A percentile compares a stretch with the other conserved stretches of the same genome.
These are phyloP conservation scores for Corythoichthys intestinalis DNA, from an alignment of 2,113 vertebrate species.

Conservation along the genomic window DNA sequence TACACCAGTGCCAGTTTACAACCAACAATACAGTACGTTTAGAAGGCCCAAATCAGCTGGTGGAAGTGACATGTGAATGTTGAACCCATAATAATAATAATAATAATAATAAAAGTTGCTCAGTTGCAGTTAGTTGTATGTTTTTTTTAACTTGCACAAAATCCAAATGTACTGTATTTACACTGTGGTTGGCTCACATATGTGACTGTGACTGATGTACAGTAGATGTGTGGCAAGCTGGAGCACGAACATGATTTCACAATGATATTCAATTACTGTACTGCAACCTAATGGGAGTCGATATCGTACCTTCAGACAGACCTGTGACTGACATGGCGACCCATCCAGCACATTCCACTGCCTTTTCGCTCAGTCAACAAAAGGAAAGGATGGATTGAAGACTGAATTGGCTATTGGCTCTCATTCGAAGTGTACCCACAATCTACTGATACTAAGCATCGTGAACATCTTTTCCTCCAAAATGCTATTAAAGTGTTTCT, in stretches of 20 bases:
- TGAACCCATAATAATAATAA: background rate
- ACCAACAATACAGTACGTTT: constrained; percentile 23
- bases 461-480: background rate
- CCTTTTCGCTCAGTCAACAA: too few species aligned
- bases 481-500: background rate
- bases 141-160: constrained; percentile 63
- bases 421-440: background rate
- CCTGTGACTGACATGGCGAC: background rate
- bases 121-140: background rate
- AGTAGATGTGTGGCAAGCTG: background rate
- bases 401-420: background rate
- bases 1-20: constrained; percentile 58
- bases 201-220: constrained; percentile 19
- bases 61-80: constrained; percentile 3
- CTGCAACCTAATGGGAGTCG: background rate
- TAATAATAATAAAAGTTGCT: background rate
- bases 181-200: constrained; percentile 43
- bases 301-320: too few species aligned
- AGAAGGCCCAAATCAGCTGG: background rate
- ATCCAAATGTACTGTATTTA: constrained; percentile 66
- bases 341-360: too few species aligned
- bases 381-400: too few species aligned
- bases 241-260: background rate
- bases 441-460: background rate
- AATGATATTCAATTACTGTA: background rate